phyloP scores from a whole-genome alignment of 2,888 invertebrate genomes.

The Altica lythri region DNA sequence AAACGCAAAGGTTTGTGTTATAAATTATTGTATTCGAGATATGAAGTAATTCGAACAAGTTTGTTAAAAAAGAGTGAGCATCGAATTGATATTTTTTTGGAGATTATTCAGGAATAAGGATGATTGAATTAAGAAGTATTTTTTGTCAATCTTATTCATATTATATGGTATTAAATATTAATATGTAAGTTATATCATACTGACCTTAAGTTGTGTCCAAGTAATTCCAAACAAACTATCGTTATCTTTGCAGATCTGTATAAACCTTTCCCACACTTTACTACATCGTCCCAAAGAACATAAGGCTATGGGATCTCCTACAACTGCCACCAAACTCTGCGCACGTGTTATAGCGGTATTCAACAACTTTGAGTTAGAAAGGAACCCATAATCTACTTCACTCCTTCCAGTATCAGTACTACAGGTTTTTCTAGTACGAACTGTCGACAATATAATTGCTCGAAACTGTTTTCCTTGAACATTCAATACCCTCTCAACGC shows the following conservation, averaged over 20 bases:
- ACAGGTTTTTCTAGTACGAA: conserved; percentile 76
- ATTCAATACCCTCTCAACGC: conserved; percentile 81
- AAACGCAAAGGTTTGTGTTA: too few species aligned
- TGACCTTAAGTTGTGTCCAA: conserved; percentile 65
- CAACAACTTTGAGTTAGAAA: conserved; percentile 79
- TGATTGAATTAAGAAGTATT: too few species aligned
- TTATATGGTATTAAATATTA: too few species aligned
- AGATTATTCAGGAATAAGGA: too few species aligned
- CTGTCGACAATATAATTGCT: conserved; percentile 79
- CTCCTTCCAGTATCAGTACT: conserved; percentile 58
- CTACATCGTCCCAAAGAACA: conserved; percentile 81
- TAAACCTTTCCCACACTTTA: conserved; percentile 79
- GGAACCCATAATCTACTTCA: conserved; percentile 77
- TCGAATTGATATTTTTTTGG: too few species aligned
- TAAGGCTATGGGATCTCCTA: conserved; percentile 82
- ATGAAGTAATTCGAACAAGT: too few species aligned
- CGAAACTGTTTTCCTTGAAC: conserved; percentile 88
- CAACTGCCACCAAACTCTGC: conserved; percentile 80
- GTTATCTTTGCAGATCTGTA: conserved; percentile 73
- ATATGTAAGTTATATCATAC: too few species aligned
- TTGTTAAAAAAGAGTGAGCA: too few species aligned
- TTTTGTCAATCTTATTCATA: too few species aligned
- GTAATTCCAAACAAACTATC: conserved; percentile 74
- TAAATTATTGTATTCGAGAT: too few species aligned
- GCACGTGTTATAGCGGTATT: conserved; percentile 85